Evolutionary conservation across 1,140 invertebrate genomes (phyloP), one percentile per base, ranked within the genome.

Genomic region (Pseudoatta argentina): DNA sequence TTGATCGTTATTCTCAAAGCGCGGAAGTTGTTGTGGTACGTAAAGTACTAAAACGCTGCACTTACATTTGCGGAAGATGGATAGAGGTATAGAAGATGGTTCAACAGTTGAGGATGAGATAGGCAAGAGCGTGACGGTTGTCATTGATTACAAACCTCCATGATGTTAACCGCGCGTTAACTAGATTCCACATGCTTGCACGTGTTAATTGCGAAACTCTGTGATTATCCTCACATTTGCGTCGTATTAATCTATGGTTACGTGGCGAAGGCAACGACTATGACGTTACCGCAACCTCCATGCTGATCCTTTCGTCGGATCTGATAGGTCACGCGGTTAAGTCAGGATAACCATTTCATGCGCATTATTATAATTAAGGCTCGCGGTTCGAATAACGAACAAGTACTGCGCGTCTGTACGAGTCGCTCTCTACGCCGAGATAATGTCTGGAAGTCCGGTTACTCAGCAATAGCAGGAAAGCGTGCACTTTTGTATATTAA

Each of bases 151-250:
- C 16, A 66, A 87, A 61, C 75, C 57, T 18, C 61, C n/a, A 30
- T 82, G 66, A 90, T 89, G 88, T 87, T 66, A 76, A 71, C 79
- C 53, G 34, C 44, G 34, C 81, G 30, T 85, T 87, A 90, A 87
- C 76, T 79, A 27, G 71, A 89, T 90, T 78, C 39, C 57, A 78
- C 48, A 21, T 51, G 77, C 44, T 21, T 63, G 72, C 51, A 59
- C 55, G 76, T 79, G 89, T 89, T 90, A 89, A 90, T 89, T 59
- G 81, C 53, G 81, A 89, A 90, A 76, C 88, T 90, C 86, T 53
- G 79, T 89, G 89, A 90, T 90, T 89, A 90, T 90, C 64, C 78
- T 39, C 61, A 78, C 85, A 82, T 90, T 90, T 89, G 85, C 82
- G 89, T 90, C 79, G 89, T 86, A 89, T 90, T 89, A 90, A 90